Evolutionary conservation across 2,113 vertebrate genomes (phyloP).

Genomic region (Neolamprologus longior): DNA sequence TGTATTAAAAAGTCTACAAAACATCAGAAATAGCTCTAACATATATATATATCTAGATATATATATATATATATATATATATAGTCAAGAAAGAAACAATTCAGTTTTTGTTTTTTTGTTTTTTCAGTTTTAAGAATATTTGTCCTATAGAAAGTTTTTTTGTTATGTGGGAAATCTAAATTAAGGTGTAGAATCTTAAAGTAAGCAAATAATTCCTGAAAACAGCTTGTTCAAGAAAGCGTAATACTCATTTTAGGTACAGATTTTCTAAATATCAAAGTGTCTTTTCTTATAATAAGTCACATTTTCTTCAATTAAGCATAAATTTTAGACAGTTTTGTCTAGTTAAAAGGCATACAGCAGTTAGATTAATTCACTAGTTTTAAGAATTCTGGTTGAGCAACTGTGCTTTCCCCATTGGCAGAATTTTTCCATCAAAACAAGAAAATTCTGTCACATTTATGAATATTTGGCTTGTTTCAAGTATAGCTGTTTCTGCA

Average conservation of each 20-base stretch:
- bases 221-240: background rate
- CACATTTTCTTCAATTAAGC: background rate
- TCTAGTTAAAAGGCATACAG: background rate
- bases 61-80: no score
- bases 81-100: no score
- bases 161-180: background rate
- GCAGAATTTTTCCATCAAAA: background rate
- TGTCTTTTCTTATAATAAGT: background rate
- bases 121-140: background rate
- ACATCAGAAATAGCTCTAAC: no score
- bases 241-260: background rate
- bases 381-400: background rate
- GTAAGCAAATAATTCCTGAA: background rate
- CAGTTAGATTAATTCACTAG: background rate
- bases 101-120: no score
- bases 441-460: background rate
- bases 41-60: no score
- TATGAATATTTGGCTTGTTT: background rate
- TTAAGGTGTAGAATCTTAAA: background rate
- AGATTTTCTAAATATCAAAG: background rate
- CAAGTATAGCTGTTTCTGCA: background rate
- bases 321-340: fast-evolving
- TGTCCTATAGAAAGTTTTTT: background rate
- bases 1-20: no score
- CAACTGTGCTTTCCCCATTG: background rate